These are phyloP conservation scores for Zaprionus capensis DNA, from an alignment of 1,140 invertebrate species.

Conservation along the genomic window DNA sequence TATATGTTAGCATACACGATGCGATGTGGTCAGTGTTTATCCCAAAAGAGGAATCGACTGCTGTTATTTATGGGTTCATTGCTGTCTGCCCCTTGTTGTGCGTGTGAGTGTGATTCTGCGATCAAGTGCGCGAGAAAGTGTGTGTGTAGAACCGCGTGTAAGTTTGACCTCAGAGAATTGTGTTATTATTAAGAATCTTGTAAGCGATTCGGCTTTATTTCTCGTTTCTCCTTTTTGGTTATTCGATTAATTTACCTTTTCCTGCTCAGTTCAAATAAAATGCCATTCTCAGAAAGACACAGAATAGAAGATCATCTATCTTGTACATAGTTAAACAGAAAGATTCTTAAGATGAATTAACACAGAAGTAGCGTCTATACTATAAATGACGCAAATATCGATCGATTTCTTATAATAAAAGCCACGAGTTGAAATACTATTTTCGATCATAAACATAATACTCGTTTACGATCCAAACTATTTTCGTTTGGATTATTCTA, in stretches of 20 bases:
- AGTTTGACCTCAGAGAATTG: conserved; percentile 16
- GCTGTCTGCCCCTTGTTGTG: conserved; percentile 30
- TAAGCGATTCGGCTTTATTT: conserved; percentile 9
- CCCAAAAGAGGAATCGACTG: conserved; percentile 24
- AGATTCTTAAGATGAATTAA: neutral
- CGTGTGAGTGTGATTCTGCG: neutral
- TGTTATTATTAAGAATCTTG: conserved; percentile 31
- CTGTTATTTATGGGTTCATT: conserved; percentile 50
- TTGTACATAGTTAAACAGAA: conserved; percentile 4
- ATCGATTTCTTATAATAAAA: neutral
- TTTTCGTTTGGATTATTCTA: too few species aligned
- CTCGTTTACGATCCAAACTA: too few species aligned
- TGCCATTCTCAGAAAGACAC: conserved; percentile 3
- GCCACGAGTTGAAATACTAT: neutral
- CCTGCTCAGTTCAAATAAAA: neutral
- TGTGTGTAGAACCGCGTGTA: neutral
- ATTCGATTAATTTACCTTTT: conserved; percentile 21
- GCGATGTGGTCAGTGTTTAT: conserved; percentile 33
- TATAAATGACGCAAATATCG: neutral
- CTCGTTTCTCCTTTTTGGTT: neutral
- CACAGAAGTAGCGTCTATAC: neutral
- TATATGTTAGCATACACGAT: conserved; percentile 10
- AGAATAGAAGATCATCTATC: conserved; percentile 14
- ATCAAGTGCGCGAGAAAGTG: neutral
- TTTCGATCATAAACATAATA: neutral